A percentile compares a stretch with the other conserved stretches of the same genome.
Evolutionary conservation across 2,113 vertebrate species (phyloP).

Genomic region (Myxocyprinus asiaticus): DNA sequence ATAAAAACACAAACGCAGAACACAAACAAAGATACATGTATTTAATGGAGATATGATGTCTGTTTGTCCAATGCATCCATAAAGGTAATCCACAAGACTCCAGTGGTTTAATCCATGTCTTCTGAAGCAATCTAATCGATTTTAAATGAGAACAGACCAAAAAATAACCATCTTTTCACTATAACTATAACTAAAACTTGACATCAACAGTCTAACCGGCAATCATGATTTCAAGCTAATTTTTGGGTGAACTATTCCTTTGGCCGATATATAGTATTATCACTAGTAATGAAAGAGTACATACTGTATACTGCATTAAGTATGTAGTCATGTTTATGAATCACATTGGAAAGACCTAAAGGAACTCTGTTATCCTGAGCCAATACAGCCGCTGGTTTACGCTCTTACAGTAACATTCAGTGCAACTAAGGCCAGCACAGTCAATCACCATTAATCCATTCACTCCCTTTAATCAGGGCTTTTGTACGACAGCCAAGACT

Average conservation of each 20-base stretch:
- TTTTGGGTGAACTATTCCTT: not conserved
- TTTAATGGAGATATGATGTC: too few relatives aligned
- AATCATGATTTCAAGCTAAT: not conserved
- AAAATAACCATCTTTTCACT: too few relatives aligned
- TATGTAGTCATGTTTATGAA: too few relatives aligned
- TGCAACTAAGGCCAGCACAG: not conserved
- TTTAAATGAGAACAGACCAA: too few relatives aligned
- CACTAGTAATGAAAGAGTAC: not conserved
- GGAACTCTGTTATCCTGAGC: not conserved
- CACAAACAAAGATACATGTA: too few relatives aligned
- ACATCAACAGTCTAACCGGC: too few relatives aligned
- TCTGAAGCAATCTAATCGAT: too few relatives aligned
- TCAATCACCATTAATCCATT: slow-evolving; percentile 35
- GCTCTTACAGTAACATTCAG: slow-evolving; percentile 1
- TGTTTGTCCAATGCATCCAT: too few relatives aligned
- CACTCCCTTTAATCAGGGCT: slow-evolving; percentile 39
- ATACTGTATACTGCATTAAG: not conserved
- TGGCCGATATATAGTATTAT: not conserved
- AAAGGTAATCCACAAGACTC: too few relatives aligned
- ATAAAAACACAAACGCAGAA: too few relatives aligned
- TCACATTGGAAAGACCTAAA: not conserved
- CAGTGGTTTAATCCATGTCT: too few relatives aligned
- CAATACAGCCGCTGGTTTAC: not conserved
- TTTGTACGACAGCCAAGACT: slow-evolving; percentile 21
- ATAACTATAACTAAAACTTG: too few relatives aligned